phyloP scores from a whole-genome alignment of 2,888 invertebrate species.

The Acronicta psi region DNA sequence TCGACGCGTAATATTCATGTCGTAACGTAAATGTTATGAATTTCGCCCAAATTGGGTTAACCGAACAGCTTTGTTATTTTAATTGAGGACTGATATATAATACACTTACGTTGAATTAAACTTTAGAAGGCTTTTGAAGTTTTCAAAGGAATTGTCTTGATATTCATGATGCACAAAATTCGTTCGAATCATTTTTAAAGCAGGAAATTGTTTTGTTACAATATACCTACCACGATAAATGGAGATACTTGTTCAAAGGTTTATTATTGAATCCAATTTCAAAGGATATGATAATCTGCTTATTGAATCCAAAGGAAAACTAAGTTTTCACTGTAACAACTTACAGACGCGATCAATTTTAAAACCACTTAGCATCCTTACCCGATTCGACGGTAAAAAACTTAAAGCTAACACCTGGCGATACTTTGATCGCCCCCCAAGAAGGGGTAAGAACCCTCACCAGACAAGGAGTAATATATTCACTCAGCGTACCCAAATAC shows the following conservation, averaged over 20 bases:
- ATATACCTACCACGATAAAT: too few relatives aligned
- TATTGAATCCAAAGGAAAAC: not conserved
- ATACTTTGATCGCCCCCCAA: constrained; percentile 8
- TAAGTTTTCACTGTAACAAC: not conserved
- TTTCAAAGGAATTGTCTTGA: too few relatives aligned
- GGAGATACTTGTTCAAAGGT: too few relatives aligned
- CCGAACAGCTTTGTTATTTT: not conserved
- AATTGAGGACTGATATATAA: not conserved
- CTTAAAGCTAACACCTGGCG: constrained; percentile 16
- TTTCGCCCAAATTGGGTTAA: constrained; percentile 6
- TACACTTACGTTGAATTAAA: not conserved
- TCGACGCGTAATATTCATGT: constrained; percentile 25
- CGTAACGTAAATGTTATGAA: constrained; percentile 14
- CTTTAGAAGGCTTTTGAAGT: not conserved
- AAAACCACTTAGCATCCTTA: constrained; percentile 8
- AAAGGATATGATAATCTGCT: not conserved
- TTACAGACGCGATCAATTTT: constrained; percentile 1
- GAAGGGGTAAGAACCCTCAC: constrained; percentile 11
- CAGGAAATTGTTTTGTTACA: too few relatives aligned
- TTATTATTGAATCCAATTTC: not conserved
- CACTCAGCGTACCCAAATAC: constrained; percentile 31
- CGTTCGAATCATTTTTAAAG: too few relatives aligned
- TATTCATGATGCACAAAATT: constrained; percentile 1
- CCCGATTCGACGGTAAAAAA: constrained; percentile 4
- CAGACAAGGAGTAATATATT: constrained; percentile 44